Evolutionary conservation across 2,797 vertebrate genomes (phyloP).

Genomic region (Chromis chromis): DNA sequence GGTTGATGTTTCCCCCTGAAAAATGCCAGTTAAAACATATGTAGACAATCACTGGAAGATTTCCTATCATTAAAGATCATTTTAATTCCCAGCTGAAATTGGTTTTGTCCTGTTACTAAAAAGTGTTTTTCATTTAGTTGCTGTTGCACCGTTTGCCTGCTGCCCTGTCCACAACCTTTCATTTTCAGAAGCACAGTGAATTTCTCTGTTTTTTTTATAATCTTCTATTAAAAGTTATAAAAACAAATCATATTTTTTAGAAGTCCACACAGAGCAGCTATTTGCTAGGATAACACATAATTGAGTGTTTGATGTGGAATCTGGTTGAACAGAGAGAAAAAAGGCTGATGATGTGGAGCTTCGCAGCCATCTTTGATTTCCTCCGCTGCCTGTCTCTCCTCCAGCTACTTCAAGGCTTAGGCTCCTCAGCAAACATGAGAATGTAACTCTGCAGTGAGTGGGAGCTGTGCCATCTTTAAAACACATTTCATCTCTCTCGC

Average conservation of each 20-base stretch:
- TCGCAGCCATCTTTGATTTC: constrained; percentile 76
- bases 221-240: neutral
- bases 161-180: neutral
- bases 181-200: neutral
- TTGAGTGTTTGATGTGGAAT: constrained; percentile 33
- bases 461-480: constrained; percentile 82
- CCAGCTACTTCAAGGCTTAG: constrained; percentile 51
- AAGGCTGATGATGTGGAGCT: constrained; percentile 79
- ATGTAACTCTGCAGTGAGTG: constrained; percentile 68
- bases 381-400: constrained; percentile 61
- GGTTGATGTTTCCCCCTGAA: neutral
- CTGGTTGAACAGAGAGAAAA: constrained; percentile 22
- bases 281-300: neutral
- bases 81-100: too few species aligned
- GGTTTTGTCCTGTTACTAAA: neutral
- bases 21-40: neutral
- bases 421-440: constrained; percentile 70
- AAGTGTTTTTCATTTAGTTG: neutral
- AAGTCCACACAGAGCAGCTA: neutral
- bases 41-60: neutral
- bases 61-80: too few species aligned
- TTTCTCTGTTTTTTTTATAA: neutral
- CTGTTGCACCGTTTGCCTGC: neutral
- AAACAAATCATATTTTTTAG: neutral
- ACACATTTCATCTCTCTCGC: constrained; percentile 77